Conservation (phyloP, 2,113 vertebrate genomes). For the Spilogale gracilis region DNA sequence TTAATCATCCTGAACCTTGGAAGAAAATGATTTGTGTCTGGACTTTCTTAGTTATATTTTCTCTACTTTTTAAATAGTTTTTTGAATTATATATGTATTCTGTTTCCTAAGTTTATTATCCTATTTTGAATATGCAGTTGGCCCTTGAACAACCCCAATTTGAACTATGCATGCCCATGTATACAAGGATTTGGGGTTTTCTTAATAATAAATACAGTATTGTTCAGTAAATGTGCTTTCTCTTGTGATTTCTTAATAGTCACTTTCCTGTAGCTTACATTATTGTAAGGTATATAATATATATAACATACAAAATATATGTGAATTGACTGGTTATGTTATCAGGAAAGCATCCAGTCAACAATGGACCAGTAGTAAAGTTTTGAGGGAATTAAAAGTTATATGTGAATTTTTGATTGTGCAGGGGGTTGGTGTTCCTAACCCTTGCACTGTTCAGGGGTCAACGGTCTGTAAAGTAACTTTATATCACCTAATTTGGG, state of each 20-base stretch:
- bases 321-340: neutral
- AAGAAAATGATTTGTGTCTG: constrained; percentile 44
- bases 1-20: constrained; percentile 48
- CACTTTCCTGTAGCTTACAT: neutral
- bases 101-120: neutral
- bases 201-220: neutral
- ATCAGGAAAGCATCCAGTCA: neutral
- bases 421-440: neutral
- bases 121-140: neutral
- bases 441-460: neutral
- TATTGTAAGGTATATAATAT: neutral
- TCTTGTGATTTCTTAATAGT: neutral
- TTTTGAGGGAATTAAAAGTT: neutral
- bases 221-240: neutral
- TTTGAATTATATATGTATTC: neutral
- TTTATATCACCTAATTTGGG: neutral
- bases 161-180: neutral
- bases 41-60: constrained; percentile 48
- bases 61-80: constrained; percentile 29
- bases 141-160: neutral
- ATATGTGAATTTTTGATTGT: neutral
- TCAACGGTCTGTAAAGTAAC: neutral
- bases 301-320: neutral
- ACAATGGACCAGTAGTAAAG: neutral
- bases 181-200: neutral